Conservation (phyloP, 2,888 invertebrate genomes). For the Bruchidius siliquastri region DNA sequence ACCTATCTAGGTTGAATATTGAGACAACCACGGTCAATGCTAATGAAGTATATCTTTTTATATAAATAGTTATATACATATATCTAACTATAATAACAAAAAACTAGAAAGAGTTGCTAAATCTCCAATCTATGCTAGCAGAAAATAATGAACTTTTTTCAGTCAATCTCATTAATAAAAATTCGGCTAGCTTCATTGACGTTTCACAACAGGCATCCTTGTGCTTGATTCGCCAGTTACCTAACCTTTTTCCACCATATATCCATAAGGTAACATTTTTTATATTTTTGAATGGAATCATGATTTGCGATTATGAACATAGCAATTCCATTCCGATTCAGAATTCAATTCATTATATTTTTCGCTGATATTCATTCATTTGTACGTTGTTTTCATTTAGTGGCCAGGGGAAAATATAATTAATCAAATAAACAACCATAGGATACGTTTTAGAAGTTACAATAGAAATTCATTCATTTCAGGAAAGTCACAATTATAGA, state of each 20-base stretch:
- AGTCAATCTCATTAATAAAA: not conserved
- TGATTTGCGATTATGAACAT: not conserved
- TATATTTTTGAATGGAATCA: not conserved
- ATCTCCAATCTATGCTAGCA: not conserved
- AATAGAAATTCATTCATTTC: too few relatives aligned
- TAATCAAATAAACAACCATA: too few relatives aligned
- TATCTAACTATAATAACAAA: not conserved
- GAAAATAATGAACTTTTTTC: not conserved
- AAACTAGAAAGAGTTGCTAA: not conserved
- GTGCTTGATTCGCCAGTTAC: not conserved
- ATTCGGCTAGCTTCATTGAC: not conserved
- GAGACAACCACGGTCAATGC: not conserved
- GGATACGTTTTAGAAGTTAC: too few relatives aligned
- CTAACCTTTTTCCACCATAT: not conserved
- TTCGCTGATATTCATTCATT: too few relatives aligned
- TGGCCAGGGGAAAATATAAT: too few relatives aligned
- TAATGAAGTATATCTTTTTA: not conserved
- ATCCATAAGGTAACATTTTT: not conserved
- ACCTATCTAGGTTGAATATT: not conserved
- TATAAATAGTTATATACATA: not conserved
- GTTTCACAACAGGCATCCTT: not conserved
- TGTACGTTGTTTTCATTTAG: too few relatives aligned
- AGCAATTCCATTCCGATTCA: too few relatives aligned
- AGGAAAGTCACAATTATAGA: too few relatives aligned
- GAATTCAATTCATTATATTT: too few relatives aligned